A percentile compares a stretch with the other conserved stretches of the same genome.
Evolutionary conservation across 2,797 vertebrate species (phyloP).

Genomic region (Sebastiscus albofasciatus): DNA sequence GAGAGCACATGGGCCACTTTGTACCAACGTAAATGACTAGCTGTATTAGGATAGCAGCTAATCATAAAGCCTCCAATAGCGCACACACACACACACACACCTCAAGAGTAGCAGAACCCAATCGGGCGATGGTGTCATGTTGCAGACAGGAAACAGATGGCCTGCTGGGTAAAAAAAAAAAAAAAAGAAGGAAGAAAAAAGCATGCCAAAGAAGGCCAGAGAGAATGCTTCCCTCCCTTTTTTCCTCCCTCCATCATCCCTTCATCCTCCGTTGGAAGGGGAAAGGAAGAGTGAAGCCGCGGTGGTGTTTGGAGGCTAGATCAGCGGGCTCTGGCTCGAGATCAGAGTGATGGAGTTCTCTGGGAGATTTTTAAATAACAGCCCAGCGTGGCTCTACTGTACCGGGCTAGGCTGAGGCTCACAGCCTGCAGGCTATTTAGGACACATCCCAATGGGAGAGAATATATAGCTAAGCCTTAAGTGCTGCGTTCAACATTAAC

Average conservation of each 20-base stretch:
- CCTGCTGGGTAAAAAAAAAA: constrained; percentile 33
- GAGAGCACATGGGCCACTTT: constrained; percentile 41
- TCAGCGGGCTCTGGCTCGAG: constrained; percentile 65
- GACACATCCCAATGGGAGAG: constrained; percentile 24
- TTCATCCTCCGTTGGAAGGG: constrained; percentile 53
- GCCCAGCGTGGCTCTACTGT: constrained; percentile 53
- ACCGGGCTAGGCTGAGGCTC: constrained; percentile 25
- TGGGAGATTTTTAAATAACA: constrained; percentile 69
- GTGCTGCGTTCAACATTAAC: constrained; percentile 8
- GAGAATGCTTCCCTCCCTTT: constrained; percentile 35
- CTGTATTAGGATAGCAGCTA: constrained; percentile 51
- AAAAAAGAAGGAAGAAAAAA: constrained; percentile 26
- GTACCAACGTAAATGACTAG: constrained; percentile 51
- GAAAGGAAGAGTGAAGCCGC: constrained; percentile 42
- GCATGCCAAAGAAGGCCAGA: constrained; percentile 63
- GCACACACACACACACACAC: constrained; percentile 16
- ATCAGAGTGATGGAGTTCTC: constrained; percentile 69
- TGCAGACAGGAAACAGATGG: constrained; percentile 82
- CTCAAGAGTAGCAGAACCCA: constrained; percentile 49
- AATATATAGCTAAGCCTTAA: constrained; percentile 33
- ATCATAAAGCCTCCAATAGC: constrained; percentile 42
- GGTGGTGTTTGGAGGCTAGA: constrained; percentile 59
- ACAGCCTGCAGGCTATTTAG: constrained; percentile 55
- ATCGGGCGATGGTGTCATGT: constrained; percentile 65
- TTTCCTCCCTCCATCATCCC: constrained; percentile 47